Percentiles rank a stretch among this genome's conserved stretches.
phyloP scores from a whole-genome alignment of 2,113 vertebrate species.

The Seriola quinqueradiata region DNA sequence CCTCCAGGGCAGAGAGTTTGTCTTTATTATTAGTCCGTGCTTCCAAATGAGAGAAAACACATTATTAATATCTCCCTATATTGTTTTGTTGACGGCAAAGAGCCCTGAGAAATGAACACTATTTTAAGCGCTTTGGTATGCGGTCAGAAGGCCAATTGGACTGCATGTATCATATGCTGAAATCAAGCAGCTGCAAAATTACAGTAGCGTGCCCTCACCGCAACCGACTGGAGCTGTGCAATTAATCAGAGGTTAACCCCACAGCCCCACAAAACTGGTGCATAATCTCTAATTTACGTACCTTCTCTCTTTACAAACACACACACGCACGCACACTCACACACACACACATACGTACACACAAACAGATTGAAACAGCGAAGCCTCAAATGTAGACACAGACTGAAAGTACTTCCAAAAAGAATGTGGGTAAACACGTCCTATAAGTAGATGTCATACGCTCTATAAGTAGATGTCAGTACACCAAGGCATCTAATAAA shows the following conservation, averaged over 20 bases:
- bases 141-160: slow-evolving; percentile 79
- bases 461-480: slow-evolving; percentile 50
- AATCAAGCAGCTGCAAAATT: slow-evolving; percentile 85
- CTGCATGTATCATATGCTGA: slow-evolving; percentile 73
- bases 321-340: slow-evolving; percentile 45
- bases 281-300: slow-evolving; percentile 80
- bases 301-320: slow-evolving; percentile 51
- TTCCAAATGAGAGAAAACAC: slow-evolving; percentile 57
- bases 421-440: slow-evolving; percentile 56
- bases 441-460: slow-evolving; percentile 52
- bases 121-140: slow-evolving; percentile 82
- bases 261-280: slow-evolving; percentile 74
- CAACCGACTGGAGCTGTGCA: slow-evolving; percentile 81
- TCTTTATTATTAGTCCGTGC: slow-evolving; percentile 49
- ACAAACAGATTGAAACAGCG: slow-evolving; percentile 33
- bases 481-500: slow-evolving; percentile 37
- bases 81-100: slow-evolving; percentile 74
- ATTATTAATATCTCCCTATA: slow-evolving; percentile 70
- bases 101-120: slow-evolving; percentile 71
- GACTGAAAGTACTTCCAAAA: slow-evolving; percentile 31
- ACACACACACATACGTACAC: not conserved
- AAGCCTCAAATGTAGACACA: slow-evolving; percentile 37
- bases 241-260: slow-evolving; percentile 86
- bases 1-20: slow-evolving; percentile 13
- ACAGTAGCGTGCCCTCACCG: slow-evolving; percentile 81